Evolutionary conservation across 2,113 vertebrate species (phyloP).

Genomic region (Leucosticte australis): DNA sequence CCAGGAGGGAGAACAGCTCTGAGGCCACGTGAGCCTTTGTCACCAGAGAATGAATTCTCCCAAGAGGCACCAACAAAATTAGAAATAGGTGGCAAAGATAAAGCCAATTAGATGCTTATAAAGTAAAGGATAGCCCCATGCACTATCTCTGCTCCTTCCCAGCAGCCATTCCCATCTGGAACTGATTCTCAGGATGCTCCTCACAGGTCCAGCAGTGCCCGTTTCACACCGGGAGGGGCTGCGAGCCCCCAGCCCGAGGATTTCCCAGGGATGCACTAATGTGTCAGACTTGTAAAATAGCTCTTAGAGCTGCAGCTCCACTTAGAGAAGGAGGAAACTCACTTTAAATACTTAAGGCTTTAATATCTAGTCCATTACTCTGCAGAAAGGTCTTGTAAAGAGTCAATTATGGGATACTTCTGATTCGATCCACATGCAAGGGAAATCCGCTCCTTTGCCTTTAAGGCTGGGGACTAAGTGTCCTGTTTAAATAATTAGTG

Average conservation of each 20-base stretch:
- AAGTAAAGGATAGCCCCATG: background rate
- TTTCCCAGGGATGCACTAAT: slow-evolving; percentile 86
- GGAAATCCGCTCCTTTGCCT: slow-evolving; percentile 81
- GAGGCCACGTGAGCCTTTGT: background rate
- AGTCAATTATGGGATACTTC: slow-evolving; percentile 96
- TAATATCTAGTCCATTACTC: slow-evolving; percentile 99
- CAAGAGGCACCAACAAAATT: background rate
- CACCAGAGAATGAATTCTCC: background rate
- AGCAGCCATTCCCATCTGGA: slow-evolving; percentile 83
- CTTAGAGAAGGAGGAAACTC: slow-evolving; percentile 85
- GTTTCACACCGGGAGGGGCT: slow-evolving; percentile 77
- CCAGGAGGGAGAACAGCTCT: background rate
- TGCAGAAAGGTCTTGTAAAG: slow-evolving; percentile 94
- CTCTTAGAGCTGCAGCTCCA: slow-evolving; percentile 81
- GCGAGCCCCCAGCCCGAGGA: slow-evolving; percentile 77
- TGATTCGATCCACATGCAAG: slow-evolving; percentile 98
- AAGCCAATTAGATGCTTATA: background rate
- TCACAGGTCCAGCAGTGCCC: slow-evolving; percentile 72
- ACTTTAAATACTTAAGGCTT: slow-evolving; percentile 95
- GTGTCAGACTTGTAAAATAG: slow-evolving; percentile 93
- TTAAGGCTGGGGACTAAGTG: slow-evolving; percentile 78
- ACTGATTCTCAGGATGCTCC: slow-evolving; percentile 82
- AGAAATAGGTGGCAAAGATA: slow-evolving; percentile 23
- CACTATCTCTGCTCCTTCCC: slow-evolving; percentile 69
- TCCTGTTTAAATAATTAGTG: slow-evolving; percentile 87